These are phyloP conservation scores for Rhadinocentrus ornatus DNA, from an alignment of 2,797 vertebrate genomes.

Conservation along the genomic window DNA sequence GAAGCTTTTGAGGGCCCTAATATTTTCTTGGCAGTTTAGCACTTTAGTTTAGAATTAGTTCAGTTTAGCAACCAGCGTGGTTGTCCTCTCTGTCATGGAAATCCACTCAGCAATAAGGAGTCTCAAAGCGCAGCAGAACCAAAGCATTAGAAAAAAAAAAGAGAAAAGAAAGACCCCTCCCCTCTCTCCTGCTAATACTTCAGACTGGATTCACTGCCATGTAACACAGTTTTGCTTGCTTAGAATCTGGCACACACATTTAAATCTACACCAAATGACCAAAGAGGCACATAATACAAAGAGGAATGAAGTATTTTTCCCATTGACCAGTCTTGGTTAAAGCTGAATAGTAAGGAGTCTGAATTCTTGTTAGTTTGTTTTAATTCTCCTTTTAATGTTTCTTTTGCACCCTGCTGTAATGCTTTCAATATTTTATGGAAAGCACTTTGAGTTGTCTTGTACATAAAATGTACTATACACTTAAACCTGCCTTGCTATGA, in stretches of 20 bases:
- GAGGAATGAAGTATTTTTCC: slow-evolving; percentile 1
- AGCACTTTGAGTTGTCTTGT: no score
- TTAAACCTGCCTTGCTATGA: no score
- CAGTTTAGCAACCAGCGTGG: slow-evolving; percentile 28
- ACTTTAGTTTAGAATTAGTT: no score
- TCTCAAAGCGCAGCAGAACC: slow-evolving; percentile 29
- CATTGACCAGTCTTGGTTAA: slow-evolving; percentile 12
- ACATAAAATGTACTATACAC: no score
- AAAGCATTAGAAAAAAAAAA: slow-evolving; percentile 20
- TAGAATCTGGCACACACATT: slow-evolving; percentile 12
- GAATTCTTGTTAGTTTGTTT: background rate
- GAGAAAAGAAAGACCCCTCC: background rate
- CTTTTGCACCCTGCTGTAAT: no score
- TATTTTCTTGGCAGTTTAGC: slow-evolving; percentile 39
- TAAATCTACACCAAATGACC: background rate
- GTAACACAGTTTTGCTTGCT: slow-evolving; percentile 47
- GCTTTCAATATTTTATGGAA: no score
- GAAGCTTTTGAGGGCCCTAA: slow-evolving; percentile 8
- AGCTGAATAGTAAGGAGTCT: slow-evolving; percentile 12
- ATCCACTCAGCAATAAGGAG: slow-evolving; percentile 45
- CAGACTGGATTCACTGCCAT: slow-evolving; percentile 39
- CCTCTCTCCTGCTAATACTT: background rate
- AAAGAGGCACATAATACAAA: slow-evolving; percentile 17
- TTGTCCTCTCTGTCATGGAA: slow-evolving; percentile 43
- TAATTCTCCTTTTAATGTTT: no score